These are phyloP conservation scores for Dolichallabes microphthalmus DNA, from an alignment of 2,113 vertebrate genomes.

Conservation along the genomic window DNA sequence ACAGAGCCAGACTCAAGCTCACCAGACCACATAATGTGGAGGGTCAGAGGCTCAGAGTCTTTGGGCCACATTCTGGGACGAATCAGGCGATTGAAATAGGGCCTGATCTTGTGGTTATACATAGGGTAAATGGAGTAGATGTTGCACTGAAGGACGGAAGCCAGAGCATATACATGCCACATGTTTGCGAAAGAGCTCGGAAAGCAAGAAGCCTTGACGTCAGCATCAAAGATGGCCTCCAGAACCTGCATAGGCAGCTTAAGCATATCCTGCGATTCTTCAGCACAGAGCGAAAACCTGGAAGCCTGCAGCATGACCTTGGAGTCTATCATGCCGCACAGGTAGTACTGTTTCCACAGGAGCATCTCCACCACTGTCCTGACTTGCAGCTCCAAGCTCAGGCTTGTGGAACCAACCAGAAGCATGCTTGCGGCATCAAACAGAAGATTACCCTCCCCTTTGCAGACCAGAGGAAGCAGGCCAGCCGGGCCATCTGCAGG, in stretches of 20 bases:
- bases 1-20: slow-evolving; percentile 76
- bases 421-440: slow-evolving; percentile 89
- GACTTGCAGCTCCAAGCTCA: slow-evolving; percentile 92
- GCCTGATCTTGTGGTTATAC: slow-evolving; percentile 92
- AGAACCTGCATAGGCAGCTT: slow-evolving; percentile 82
- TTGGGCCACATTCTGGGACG: slow-evolving; percentile 75
- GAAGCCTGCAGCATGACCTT: slow-evolving; percentile 97
- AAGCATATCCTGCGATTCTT: slow-evolving; percentile 89
- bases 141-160: slow-evolving; percentile 85
- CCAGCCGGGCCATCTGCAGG: slow-evolving; percentile 83
- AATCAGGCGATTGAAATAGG: slow-evolving; percentile 91
- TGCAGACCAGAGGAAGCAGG: slow-evolving; percentile 85
- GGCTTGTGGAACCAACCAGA: slow-evolving; percentile 78
- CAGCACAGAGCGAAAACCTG: slow-evolving; percentile 87
- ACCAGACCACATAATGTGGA: slow-evolving; percentile 96
- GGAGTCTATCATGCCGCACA: slow-evolving; percentile 93
- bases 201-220: slow-evolving; percentile 93
- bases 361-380: slow-evolving; percentile 94
- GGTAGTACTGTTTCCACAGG: slow-evolving; percentile 88
- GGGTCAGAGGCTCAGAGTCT: slow-evolving; percentile 67
- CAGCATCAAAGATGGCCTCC: slow-evolving; percentile 93
- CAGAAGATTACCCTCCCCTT: slow-evolving; percentile 85
- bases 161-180: slow-evolving; percentile 93
- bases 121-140: slow-evolving; percentile 95
- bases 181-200: slow-evolving; percentile 90